phyloP scores from a whole-genome alignment of 2,113 vertebrate genomes.

The Nothoprocta perdicaria region DNA sequence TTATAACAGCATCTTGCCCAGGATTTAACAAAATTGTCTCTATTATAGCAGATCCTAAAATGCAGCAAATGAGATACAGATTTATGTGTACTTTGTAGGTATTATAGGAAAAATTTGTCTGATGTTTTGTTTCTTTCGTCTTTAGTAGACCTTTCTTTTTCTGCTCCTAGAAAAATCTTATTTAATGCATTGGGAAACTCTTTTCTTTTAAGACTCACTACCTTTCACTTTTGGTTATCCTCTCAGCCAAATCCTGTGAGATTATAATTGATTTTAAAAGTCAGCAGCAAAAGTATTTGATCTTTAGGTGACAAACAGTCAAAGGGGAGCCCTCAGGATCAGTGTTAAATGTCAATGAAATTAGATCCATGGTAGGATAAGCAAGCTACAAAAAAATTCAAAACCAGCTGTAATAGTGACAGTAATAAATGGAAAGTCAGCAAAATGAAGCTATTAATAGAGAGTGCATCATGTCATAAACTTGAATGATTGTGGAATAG shows the following conservation, averaged over 20 bases:
- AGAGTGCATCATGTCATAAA: constrained; percentile 37
- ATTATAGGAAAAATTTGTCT: neutral
- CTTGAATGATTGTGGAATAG: neutral
- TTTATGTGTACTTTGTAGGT: neutral
- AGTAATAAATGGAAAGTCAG: constrained; percentile 61
- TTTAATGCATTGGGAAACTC: neutral
- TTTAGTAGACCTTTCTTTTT: constrained; percentile 23
- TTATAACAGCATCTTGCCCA: neutral
- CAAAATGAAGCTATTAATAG: constrained; percentile 57
- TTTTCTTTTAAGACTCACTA: neutral
- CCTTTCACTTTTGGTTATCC: constrained; percentile 54
- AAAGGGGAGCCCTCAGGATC: constrained; percentile 38
- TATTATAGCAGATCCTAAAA: neutral
- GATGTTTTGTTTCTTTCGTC: neutral
- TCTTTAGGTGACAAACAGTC: constrained; percentile 48
- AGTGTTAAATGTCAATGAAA: constrained; percentile 49
- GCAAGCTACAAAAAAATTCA: constrained; percentile 46
- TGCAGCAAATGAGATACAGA: neutral
- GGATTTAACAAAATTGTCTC: neutral
- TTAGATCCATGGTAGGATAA: constrained; percentile 39
- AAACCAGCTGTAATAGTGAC: constrained; percentile 34
- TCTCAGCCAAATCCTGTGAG: constrained; percentile 43
- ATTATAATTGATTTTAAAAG: constrained; percentile 68
- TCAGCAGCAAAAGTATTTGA: constrained; percentile 46
- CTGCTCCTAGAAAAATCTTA: constrained; percentile 4